A percentile compares a stretch with the other conserved stretches of the same genome.
phyloP scores from a whole-genome alignment of 2,113 vertebrate species.

The Hydrolagus affinis region DNA sequence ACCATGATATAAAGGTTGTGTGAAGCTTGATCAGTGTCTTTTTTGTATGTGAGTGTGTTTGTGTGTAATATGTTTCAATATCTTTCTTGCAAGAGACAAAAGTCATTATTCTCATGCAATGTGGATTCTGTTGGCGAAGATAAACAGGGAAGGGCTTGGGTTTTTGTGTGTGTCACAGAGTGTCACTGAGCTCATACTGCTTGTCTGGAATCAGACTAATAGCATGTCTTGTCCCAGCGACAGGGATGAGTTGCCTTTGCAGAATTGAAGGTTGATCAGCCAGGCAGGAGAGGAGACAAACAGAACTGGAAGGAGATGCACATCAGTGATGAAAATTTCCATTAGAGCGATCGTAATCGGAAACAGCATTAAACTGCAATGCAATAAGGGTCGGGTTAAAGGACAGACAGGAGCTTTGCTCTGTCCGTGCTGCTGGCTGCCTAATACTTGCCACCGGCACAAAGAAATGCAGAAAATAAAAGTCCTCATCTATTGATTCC shows the following conservation, averaged over 20 bases:
- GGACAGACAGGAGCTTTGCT: background rate
- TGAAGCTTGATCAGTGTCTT: background rate
- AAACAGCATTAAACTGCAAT: slow-evolving; percentile 29
- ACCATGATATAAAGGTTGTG: no score
- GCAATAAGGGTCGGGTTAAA: slow-evolving; percentile 33
- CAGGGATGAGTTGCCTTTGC: slow-evolving; percentile 32
- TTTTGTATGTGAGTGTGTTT: background rate
- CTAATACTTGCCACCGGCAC: slow-evolving; percentile 46
- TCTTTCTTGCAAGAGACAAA: slow-evolving; percentile 14
- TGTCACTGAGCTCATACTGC: slow-evolving; percentile 2
- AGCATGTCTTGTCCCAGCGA: slow-evolving; percentile 37
- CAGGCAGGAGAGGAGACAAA: slow-evolving; percentile 31
- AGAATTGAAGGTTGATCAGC: background rate
- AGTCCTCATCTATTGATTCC: slow-evolving; percentile 35
- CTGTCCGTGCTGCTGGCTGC: background rate
- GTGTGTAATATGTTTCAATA: no score
- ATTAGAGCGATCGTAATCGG: slow-evolving; percentile 20
- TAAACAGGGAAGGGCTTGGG: background rate
- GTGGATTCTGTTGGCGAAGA: slow-evolving; percentile 32
- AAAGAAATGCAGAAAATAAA: slow-evolving; percentile 45
- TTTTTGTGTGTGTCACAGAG: background rate
- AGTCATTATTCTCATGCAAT: slow-evolving; percentile 34
- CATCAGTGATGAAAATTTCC: background rate
- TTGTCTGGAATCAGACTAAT: slow-evolving; percentile 39
- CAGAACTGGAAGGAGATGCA: background rate